Conservation (phyloP, 2,888 invertebrate genomes). For the Lasioglossum oenotherae region DNA sequence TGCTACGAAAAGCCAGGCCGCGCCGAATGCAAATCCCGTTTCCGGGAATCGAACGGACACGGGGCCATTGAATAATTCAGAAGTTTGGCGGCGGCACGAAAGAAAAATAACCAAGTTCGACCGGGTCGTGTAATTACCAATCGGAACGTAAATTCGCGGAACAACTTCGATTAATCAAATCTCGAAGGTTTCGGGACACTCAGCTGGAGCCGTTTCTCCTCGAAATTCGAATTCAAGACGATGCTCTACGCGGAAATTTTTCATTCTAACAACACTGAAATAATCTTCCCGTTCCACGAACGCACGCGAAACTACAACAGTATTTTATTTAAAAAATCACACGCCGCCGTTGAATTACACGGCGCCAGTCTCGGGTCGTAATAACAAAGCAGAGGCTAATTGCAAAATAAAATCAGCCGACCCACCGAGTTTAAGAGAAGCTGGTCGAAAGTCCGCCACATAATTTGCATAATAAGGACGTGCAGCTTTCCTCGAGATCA, state of each 20-base stretch:
- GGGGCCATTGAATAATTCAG: conserved; percentile 33
- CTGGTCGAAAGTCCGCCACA: background rate
- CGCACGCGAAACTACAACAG: too few relatives aligned
- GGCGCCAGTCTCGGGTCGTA: background rate
- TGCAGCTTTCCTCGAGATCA: background rate
- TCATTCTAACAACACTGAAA: background rate
- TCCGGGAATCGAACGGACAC: conserved; percentile 2
- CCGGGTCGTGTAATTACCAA: background rate
- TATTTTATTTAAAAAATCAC: background rate
- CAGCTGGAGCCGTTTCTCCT: background rate
- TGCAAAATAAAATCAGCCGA: background rate
- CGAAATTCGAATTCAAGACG: background rate
- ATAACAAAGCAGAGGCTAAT: background rate
- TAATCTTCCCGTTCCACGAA: background rate
- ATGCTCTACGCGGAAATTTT: background rate
- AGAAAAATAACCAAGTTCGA: background rate
- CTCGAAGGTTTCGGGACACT: background rate
- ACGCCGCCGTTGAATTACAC: background rate
- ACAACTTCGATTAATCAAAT: background rate
- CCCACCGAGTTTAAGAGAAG: background rate
- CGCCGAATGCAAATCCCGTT: conserved; percentile 24
- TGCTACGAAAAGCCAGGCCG: background rate
- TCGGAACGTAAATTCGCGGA: background rate
- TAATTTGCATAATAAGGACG: background rate
- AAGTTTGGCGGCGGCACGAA: background rate